Conservation (phyloP, 2,888 invertebrate species). For the Euclidia mi region DNA sequence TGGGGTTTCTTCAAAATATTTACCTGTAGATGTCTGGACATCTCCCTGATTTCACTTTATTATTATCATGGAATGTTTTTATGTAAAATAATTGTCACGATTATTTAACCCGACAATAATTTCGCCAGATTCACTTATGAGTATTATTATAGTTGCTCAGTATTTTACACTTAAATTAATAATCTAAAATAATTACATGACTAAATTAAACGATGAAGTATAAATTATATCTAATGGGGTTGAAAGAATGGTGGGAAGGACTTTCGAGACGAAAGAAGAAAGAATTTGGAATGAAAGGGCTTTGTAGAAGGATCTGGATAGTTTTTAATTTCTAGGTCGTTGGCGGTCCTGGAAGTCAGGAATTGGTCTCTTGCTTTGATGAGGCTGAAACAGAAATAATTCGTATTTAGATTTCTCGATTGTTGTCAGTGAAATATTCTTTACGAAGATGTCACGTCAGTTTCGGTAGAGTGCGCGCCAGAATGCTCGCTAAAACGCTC, state of each 20-base stretch:
- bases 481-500: too few relatives aligned
- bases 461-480: too few relatives aligned
- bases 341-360: conserved; percentile 72
- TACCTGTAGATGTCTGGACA: too few relatives aligned
- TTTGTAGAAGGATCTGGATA: conserved; percentile 45
- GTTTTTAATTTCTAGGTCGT: conserved; percentile 76
- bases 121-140: conserved; percentile 44
- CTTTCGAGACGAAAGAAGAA: conserved; percentile 46
- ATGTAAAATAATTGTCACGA: conserved; percentile 6
- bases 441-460: too few relatives aligned
- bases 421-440: too few relatives aligned
- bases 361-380: conserved; percentile 67
- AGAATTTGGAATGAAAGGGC: conserved; percentile 44
- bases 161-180: conserved; percentile 58
- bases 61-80: too few relatives aligned
- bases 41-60: too few relatives aligned
- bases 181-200: conserved; percentile 62
- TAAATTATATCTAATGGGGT: conserved; percentile 58
- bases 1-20: too few relatives aligned
- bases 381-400: conserved; percentile 62
- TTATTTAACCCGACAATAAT: conserved; percentile 20
- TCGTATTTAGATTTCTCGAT: too few relatives aligned
- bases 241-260: conserved; percentile 61
- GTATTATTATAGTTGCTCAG: conserved; percentile 52
- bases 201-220: conserved; percentile 64